Evolutionary conservation across 1,140 invertebrate species (phyloP).

Genomic region (Formica exsecta): DNA sequence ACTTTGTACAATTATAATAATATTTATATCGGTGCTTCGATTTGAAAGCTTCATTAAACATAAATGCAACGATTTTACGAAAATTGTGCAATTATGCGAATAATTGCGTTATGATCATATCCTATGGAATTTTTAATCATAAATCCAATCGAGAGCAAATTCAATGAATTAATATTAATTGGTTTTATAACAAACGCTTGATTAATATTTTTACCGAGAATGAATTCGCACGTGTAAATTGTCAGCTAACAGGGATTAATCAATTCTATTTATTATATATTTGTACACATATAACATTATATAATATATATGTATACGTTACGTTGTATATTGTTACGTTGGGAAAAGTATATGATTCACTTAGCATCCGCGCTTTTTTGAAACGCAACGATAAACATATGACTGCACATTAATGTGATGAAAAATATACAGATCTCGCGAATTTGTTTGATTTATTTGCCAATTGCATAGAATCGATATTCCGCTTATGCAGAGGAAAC

Average conservation of each 20-base stretch:
- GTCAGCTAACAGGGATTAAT: background rate
- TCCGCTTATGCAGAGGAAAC: conserved; percentile 47
- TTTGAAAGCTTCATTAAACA: background rate
- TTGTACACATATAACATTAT: background rate
- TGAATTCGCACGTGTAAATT: background rate
- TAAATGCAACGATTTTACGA: background rate
- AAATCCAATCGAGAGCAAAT: background rate
- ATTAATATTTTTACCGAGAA: background rate
- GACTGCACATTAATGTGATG: conserved; percentile 26
- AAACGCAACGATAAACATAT: background rate
- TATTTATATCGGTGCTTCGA: too few relatives aligned
- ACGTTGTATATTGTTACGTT: background rate
- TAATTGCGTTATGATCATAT: background rate
- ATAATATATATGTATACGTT: background rate
- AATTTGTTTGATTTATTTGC: conserved; percentile 51
- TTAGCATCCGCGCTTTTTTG: background rate
- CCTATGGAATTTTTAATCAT: background rate
- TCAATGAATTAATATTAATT: background rate
- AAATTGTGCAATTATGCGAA: background rate
- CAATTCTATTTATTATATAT: background rate
- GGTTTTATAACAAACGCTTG: background rate
- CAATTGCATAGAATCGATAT: conserved; percentile 49
- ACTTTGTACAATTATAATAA: background rate
- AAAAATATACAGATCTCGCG: conserved; percentile 13
- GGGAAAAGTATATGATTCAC: too few relatives aligned